Base-by-base conservation (phyloP, 2,888 invertebrate species). In the Stramonita haemastoma region DNA sequence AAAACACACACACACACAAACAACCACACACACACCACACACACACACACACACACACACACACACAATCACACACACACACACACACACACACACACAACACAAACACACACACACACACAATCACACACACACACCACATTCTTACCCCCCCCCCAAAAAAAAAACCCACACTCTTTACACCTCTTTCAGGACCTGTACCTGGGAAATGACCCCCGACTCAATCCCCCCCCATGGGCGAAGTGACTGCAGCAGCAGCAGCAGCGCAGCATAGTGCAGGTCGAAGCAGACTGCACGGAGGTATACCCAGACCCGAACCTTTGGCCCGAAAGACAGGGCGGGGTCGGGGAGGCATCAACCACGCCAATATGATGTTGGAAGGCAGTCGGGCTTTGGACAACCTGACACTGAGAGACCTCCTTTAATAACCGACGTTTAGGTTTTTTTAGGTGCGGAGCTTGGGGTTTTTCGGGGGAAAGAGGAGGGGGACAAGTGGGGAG, bases 131-230 rank as follows among this genome's bases (percentile, higher is more conserved):
- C 22, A 5, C 73, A 26, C 73, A n/a, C 34, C 8, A 79, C n/a
- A n/a, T 57, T 79, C 56, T 29, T 84, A 17, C 29, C 79, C 4
- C 86, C n/a, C 4, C 92, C 90, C 19, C 92, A 93, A 93, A 86
- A 91, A 19, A 73, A 73, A 8, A 22, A 8, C 73, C 22, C 17
- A 8, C 32, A 32, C 32, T 29, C 13, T 79, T 79, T 32, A 5
- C 11, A 34, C 15, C n/a, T n/a, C 60, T 60, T 93, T 92, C 91
- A 93, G 84, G 93, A 93, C 89, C 90, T 94, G 85, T 94, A 93
- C 89, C 92, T 94, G 34, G 94, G 94, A 29, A 93, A 94, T 90
- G 92, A 92, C 85, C 93, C 94, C n/a, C 91, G 91, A 56, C 87
- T 91, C 57, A 91, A 93, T 46, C 92, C 92, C 90, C 92, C n/a